Evolutionary conservation across 2,888 invertebrate species (phyloP), one percentile per base, ranked within the genome.

Genomic region (Xylota sylvarum): DNA sequence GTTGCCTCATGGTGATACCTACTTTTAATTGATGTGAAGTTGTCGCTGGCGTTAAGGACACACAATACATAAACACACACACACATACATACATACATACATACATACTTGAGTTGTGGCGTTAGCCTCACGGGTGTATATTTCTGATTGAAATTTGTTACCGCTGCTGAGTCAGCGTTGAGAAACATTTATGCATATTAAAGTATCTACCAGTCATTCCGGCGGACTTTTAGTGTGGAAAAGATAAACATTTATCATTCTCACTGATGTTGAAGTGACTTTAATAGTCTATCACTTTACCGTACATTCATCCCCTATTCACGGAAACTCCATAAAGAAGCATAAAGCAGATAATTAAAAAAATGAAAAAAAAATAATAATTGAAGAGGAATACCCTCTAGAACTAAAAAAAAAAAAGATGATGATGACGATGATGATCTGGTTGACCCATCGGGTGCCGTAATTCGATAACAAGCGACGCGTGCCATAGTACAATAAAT

Each of bases 401-500:
- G 40, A 48, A 50, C 19, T 37, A 23, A 23, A 23, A 23, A 23
- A 23, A 35, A 60, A 60, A 23, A 48, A 17, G 10, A 65, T 30
- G 27, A 56, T 32, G 40, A 35, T 37, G 37, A 37, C 23, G 56
- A 73, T 19, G 83, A 84, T 76, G 84, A 80, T 80, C 80, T 65
- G 81, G 76, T 77, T 82, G 78, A 82, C 85, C 85, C 85, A 72
- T 76, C 76, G 81, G 85, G 60, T 76, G 76, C 46, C 81, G 86
- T 86, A 78, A 78, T 86, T 86, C 82, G 86, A 86, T 86, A 86
- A 82, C 77, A 73, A 77, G 73, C 77, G 78, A 86, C 82, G 86
- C 86, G 86, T 86, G 86, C 73, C 86, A 43, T 19, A 19, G 46
- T 17, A 73, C 82, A 82, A 86, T 86, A 86, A 86, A 86, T 78